Percentiles rank a stretch among this genome's conserved stretches.
These are phyloP conservation scores for Lates calcarifer DNA, from an alignment of 2,113 vertebrate species.

Conservation along the genomic window DNA sequence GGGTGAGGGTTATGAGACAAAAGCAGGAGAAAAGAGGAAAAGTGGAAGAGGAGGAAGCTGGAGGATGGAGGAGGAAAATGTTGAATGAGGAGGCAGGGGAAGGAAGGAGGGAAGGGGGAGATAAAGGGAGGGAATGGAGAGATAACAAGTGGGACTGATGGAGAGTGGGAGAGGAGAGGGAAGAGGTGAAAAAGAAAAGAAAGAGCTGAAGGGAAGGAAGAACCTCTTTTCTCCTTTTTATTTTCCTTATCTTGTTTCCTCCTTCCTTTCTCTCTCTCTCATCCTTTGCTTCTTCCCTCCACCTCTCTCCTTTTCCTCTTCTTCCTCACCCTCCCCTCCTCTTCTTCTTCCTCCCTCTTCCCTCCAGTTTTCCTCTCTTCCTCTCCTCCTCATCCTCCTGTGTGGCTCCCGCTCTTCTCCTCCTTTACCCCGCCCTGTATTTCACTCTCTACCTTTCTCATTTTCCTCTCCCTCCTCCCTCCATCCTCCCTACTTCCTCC, in stretches of 20 bases:
- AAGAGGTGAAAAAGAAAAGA: background rate
- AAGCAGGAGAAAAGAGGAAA: slow-evolving; percentile 5
- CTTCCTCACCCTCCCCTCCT: background rate
- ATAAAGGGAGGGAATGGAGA: background rate
- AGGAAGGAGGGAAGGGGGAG: too few relatives aligned
- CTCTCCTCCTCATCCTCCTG: too few relatives aligned
- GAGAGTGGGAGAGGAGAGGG: too few relatives aligned
- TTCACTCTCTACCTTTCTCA: background rate
- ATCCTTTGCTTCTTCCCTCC: background rate
- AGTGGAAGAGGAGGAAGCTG: background rate
- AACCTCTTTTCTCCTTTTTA: background rate
- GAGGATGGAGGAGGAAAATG: background rate
- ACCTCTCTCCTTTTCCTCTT: background rate
- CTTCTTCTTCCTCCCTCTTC: background rate
- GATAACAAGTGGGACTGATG: too few relatives aligned
- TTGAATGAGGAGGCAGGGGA: background rate
- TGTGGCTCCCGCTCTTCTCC: background rate
- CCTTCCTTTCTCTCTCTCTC: background rate
- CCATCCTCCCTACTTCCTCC: background rate
- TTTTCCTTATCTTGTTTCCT: too few relatives aligned
- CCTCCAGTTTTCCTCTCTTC: background rate
- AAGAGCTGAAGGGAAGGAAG: background rate
- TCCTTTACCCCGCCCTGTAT: too few relatives aligned
- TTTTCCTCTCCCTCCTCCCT: background rate
- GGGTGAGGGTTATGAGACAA: slow-evolving; percentile 48